Evolutionary conservation across 2,888 invertebrate genomes (phyloP).

Genomic region (Tanytarsus gracilentus): DNA sequence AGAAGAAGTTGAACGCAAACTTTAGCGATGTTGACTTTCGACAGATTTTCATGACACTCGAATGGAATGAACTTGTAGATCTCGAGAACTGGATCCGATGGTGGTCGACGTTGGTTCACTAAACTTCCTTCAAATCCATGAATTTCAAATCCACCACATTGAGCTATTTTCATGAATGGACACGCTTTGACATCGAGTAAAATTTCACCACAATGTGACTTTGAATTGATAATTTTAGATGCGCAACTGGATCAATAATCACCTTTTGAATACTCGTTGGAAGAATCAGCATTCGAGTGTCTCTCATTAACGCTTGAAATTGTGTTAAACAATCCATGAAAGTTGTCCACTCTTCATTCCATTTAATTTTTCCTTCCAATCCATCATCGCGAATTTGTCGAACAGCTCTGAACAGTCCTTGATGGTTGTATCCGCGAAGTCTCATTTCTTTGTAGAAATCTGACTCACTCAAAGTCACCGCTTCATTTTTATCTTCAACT

Average conservation of each 20-base stretch:
- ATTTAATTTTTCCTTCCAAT: slow-evolving; percentile 43
- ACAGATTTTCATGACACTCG: slow-evolving; percentile 33
- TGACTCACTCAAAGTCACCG: slow-evolving; percentile 45
- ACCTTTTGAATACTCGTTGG: slow-evolving; percentile 66
- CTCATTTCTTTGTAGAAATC: slow-evolving; percentile 63
- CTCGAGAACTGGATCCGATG: slow-evolving; percentile 66
- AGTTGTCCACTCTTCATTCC: slow-evolving; percentile 78
- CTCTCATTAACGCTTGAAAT: slow-evolving; percentile 60
- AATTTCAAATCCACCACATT: slow-evolving; percentile 68
- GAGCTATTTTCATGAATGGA: slow-evolving; percentile 37
- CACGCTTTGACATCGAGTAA: slow-evolving; percentile 39
- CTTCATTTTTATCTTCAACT: slow-evolving; percentile 34
- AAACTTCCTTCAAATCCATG: slow-evolving; percentile 68
- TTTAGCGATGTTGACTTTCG: slow-evolving; percentile 47
- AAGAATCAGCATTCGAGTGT: slow-evolving; percentile 59
- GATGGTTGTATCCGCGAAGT: slow-evolving; percentile 60
- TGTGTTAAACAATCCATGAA: slow-evolving; percentile 87
- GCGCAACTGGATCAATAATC: slow-evolving; percentile 56
- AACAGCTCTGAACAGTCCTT: slow-evolving; percentile 38
- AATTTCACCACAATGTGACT: slow-evolving; percentile 36
- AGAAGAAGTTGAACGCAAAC: slow-evolving; percentile 58
- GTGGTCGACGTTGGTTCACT: slow-evolving; percentile 58
- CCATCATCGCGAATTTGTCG: slow-evolving; percentile 38
- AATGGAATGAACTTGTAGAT: slow-evolving; percentile 64
- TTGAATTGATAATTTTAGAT: slow-evolving; percentile 39